A percentile compares a stretch with the other conserved stretches of the same genome.
Conservation (phyloP, 2,888 invertebrate species). For the Drosophila nr. medialis region DNA sequence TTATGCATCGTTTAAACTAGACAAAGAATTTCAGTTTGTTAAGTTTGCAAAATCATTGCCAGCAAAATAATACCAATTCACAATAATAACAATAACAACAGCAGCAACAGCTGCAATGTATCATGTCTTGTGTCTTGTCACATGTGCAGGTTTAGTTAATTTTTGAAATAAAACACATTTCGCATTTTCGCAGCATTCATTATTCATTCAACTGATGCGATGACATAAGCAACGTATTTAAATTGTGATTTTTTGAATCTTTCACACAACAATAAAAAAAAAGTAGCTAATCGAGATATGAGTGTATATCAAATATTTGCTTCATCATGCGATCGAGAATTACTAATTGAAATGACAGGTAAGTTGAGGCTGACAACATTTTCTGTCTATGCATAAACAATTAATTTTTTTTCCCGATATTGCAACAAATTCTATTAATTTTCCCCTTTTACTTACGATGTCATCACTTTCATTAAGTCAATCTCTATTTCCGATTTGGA, state of each 20-base stretch:
- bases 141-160: conserved; percentile 55
- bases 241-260: conserved; percentile 48
- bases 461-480: background rate
- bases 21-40: conserved; percentile 22
- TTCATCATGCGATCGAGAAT: background rate
- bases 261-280: conserved; percentile 8
- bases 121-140: conserved; percentile 52
- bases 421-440: background rate
- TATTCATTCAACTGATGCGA: conserved; percentile 47
- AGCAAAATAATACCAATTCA: conserved; percentile 35
- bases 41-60: conserved; percentile 34
- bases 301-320: background rate
- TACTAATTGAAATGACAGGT: background rate
- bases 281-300: background rate
- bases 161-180: conserved; percentile 53
- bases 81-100: conserved; percentile 15
- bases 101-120: conserved; percentile 64
- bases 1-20: conserved; percentile 35
- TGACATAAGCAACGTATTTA: conserved; percentile 68
- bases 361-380: background rate
- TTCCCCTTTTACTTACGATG: background rate
- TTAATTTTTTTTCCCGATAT: background rate
- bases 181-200: conserved; percentile 37
- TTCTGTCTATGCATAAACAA: background rate
- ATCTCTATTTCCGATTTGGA: background rate